Conservation (phyloP, 1,140 invertebrate genomes). For the Zaprionus kolodkinae region DNA sequence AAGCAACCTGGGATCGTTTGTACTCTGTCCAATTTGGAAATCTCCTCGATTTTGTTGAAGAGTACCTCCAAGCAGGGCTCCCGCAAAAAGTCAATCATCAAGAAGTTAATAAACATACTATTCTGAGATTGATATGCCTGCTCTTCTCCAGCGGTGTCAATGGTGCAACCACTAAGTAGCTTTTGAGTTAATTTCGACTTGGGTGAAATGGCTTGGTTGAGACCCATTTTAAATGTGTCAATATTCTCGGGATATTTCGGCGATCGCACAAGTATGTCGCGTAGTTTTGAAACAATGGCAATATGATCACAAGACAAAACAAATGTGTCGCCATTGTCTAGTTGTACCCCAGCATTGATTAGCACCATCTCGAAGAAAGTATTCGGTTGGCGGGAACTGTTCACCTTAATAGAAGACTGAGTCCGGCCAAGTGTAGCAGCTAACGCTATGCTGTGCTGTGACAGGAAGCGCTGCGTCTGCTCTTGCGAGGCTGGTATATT, state of each 20-base stretch:
- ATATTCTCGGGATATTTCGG: constrained; percentile 73
- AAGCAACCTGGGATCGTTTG: constrained; percentile 33
- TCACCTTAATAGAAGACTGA: constrained; percentile 52
- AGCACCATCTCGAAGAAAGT: constrained; percentile 79
- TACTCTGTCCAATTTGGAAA: constrained; percentile 42
- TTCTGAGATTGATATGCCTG: constrained; percentile 83
- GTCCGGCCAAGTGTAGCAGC: constrained; percentile 75
- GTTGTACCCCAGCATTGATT: constrained; percentile 67
- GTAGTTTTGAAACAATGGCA: constrained; percentile 71
- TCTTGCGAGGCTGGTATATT: constrained; percentile 79
- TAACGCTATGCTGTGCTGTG: constrained; percentile 71
- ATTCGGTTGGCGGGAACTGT: constrained; percentile 71
- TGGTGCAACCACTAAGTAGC: constrained; percentile 73
- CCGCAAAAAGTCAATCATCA: constrained; percentile 84
- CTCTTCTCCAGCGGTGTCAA: constrained; percentile 69
- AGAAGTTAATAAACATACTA: constrained; percentile 84
- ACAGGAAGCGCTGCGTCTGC: constrained; percentile 79
- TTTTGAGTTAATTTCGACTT: constrained; percentile 80
- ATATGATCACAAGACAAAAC: constrained; percentile 78
- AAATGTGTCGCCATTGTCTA: constrained; percentile 71
- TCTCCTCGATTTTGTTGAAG: constrained; percentile 79
- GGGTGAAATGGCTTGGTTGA: constrained; percentile 75
- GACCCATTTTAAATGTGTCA: constrained; percentile 80
- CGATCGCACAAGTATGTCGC: constrained; percentile 62
- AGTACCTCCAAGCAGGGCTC: constrained; percentile 83